Base-by-base conservation (phyloP, 2,888 invertebrate species). In the Ashinkailepas kermadecensis region DNA sequence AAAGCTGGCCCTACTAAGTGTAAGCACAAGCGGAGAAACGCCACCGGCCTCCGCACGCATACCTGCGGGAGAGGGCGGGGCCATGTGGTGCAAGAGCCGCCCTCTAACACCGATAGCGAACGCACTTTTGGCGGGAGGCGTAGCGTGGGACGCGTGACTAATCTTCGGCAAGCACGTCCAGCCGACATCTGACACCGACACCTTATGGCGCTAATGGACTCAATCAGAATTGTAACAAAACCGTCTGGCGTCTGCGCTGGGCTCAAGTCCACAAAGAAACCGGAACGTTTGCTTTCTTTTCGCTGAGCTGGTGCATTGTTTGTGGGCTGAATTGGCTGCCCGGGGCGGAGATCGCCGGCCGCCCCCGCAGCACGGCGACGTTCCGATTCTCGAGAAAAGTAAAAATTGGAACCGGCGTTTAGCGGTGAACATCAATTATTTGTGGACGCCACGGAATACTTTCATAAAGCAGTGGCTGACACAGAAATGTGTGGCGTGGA, bases 401-500 rank as follows among this genome's bases (percentile, higher is more conserved):
- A 74, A 74, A 70, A 74, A 74, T 74, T 74, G 74, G 74, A 56
- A 54, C 56, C 74, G 74, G 21, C 74, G 18, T 74, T 74, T 74
- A 74, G 74, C 74, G 74, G 74, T 56, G 74, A 21, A 56, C 74
- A 74, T 74, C 74, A 74, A 56, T 74, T 74, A 74, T 74, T 21
- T 54, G 74, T 56, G 74, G 74, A 6, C 74, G 74, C 74, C 74
- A 74, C 74, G 74, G 74, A 74, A 74, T 74, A 74, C 74, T 74
- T 74, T 74, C 74, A 74, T 74, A 74, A 74, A 74, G 74, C 74
- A 56, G 74, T 74, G 74, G 74, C 54, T 74, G 74, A 74, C 74
- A 74, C 74, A 74, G 74, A 74, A 74, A 74, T 56, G 54, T 74
- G 74, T 74, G 56, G 21, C 21, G 56, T 74, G 74, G 56, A 74